Base-by-base conservation (phyloP, 2,113 vertebrate genomes). In the Ageneiosus marmoratus region DNA sequence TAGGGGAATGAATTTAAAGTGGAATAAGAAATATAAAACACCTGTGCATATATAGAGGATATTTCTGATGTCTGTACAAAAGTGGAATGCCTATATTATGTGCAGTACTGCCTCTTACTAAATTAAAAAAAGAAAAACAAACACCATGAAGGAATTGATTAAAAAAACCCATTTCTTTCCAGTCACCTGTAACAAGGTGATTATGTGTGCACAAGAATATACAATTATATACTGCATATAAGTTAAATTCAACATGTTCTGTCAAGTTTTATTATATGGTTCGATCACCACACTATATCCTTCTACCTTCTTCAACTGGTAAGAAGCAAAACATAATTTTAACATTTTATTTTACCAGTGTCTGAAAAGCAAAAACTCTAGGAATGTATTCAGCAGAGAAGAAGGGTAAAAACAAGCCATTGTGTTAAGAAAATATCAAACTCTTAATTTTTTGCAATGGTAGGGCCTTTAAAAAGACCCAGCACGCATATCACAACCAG, bases 1-100 rank as follows among this genome's bases (percentile, higher is more conserved):
- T 56, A 58, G 53, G 20, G 32, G 51, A 76, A 37, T 77, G 51
- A 77, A 77, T 77, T 56, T 77, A 41, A 77, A 77, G 55, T 34
- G 74, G 51, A 56, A 77, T 50, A 50, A 32, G 46, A 51, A 74
- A 74, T 20, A 18, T 29, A 77, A 77, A 77, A 77, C 32, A 58
- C 20, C 11, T 77, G 53, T 58, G 75, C 75, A 77, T 56, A 77
- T 77, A 34, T 56, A 41, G 53, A 58, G 34, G 75, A 56, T 56
- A 77, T 56, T 56, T 48, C 41, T 56, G 55, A 70, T 44, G 24
- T 55, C 53, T 46, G 67, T 34, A 18, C 29, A 24, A 51, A 76
- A 55, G 32, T 77, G 32, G 20, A 58, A 76, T 5, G 16, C 29
- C 48, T 37, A 73, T 12, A 51, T 51, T 51, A 20, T 3, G 5